Conservation (phyloP, 2,113 vertebrate genomes). For the Podiceps cristatus region DNA sequence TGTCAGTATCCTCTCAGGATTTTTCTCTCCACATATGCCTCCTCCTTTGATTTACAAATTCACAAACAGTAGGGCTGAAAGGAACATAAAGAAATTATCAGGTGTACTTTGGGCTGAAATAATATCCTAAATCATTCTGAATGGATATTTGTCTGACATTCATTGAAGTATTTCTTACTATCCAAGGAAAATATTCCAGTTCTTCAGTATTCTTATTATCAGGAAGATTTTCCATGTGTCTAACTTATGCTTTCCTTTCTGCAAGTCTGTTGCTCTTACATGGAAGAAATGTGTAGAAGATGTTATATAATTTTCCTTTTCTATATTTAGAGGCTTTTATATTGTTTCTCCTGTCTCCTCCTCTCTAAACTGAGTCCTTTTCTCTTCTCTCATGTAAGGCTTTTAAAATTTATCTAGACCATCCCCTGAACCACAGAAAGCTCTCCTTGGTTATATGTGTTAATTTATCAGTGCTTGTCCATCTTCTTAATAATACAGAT, state of each 20-base stretch:
- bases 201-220: not conserved
- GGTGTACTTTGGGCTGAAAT: not conserved
- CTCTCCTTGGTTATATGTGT: not conserved
- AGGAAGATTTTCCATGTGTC: not conserved
- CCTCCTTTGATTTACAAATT: not conserved
- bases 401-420: not conserved
- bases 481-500: not conserved
- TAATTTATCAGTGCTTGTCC: not conserved
- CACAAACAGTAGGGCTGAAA: not conserved
- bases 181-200: not conserved
- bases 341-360: not conserved
- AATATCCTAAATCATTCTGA: slow-evolving; percentile 16
- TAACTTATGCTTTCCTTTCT: not conserved
- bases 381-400: not conserved
- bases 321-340: not conserved
- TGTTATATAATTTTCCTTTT: not conserved
- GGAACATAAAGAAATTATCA: not conserved
- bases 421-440: not conserved
- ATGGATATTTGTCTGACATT: not conserved
- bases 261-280: not conserved
- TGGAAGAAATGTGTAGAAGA: not conserved
- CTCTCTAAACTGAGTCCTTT: not conserved
- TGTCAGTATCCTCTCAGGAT: not conserved
- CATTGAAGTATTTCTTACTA: not conserved
- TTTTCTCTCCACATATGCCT: not conserved